Evolutionary conservation across 92 coral and sea anemone genomes (phyloP).

Genomic region (Phenganax marumi): DNA sequence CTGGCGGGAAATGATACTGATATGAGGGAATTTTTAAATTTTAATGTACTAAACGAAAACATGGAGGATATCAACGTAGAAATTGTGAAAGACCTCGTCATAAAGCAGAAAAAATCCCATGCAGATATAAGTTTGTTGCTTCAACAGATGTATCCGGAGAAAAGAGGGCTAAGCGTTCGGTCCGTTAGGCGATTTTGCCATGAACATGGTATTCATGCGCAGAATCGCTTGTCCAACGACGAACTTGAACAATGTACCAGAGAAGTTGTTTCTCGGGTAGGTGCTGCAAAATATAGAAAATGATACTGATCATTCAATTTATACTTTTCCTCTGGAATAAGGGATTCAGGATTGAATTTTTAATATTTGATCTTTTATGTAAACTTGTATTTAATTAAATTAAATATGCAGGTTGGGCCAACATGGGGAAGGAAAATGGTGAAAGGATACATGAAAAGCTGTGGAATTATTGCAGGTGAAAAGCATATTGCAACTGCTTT

Average conservation of each 20-base stretch:
- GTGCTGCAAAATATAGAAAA: neutral
- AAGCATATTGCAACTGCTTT: constrained; percentile 55
- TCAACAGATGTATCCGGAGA: constrained; percentile 38
- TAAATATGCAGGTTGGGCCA: constrained; percentile 50
- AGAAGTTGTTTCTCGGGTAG: constrained; percentile 48
- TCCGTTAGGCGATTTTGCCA: constrained; percentile 49
- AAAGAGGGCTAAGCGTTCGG: constrained; percentile 48
- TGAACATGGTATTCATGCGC: constrained; percentile 44
- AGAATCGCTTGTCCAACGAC: constrained; percentile 46
- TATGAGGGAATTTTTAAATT: too few species aligned
- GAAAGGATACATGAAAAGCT: constrained; percentile 49
- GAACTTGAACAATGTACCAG: constrained; percentile 48
- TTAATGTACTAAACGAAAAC: too few species aligned
- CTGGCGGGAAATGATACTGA: too few species aligned
- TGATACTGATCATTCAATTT: too few species aligned
- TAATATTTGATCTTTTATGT: too few species aligned
- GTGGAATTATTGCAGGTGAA: constrained; percentile 54
- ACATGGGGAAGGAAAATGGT: constrained; percentile 61
- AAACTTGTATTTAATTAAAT: too few species aligned
- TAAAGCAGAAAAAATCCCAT: constrained; percentile 17
- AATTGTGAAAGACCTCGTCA: neutral
- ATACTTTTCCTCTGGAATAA: too few species aligned
- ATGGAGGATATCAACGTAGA: too few species aligned
- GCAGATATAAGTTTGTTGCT: constrained; percentile 43
- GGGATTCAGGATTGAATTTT: too few species aligned